Evolutionary conservation across 2,888 invertebrate genomes (phyloP).

Genomic region (Metalampra italica): DNA sequence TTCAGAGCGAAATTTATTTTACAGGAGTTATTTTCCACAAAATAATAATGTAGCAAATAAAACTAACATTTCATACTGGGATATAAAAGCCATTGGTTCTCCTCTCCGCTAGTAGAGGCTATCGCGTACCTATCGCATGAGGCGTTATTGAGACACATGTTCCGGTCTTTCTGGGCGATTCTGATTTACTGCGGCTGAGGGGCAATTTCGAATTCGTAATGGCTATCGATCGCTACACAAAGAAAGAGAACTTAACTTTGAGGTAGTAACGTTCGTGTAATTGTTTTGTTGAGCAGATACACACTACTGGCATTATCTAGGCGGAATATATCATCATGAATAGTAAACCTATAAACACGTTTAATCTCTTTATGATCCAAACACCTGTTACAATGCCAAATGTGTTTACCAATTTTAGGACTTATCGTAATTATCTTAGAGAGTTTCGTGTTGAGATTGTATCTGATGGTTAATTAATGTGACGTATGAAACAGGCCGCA

Average conservation of each 20-base stretch:
- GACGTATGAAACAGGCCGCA: conserved; percentile 63
- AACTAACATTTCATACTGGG: conserved; percentile 10
- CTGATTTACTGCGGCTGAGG: conserved; percentile 38
- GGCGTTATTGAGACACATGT: conserved; percentile 51
- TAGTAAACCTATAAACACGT: not conserved
- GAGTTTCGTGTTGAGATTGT: conserved; percentile 47
- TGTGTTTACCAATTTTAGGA: conserved; percentile 29
- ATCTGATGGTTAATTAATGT: conserved; percentile 71
- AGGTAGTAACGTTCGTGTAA: not conserved
- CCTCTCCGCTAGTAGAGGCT: conserved; percentile 13
- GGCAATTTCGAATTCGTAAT: conserved; percentile 31
- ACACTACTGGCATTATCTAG: not conserved
- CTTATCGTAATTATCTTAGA: conserved; percentile 43
- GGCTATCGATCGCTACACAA: conserved; percentile 19
- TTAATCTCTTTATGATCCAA: conserved; percentile 1
- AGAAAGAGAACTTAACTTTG: not conserved
- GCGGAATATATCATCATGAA: not conserved
- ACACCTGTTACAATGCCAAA: conserved; percentile 29
- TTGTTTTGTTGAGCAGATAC: not conserved
- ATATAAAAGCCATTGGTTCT: conserved; percentile 11
- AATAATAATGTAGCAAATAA: conserved; percentile 7
- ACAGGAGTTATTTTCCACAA: not conserved
- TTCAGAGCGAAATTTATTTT: not conserved
- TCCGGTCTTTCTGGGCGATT: conserved; percentile 35
- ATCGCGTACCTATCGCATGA: conserved; percentile 31